phyloP scores from a whole-genome alignment of 2,113 vertebrate species.

The Tamias sibiricus region DNA sequence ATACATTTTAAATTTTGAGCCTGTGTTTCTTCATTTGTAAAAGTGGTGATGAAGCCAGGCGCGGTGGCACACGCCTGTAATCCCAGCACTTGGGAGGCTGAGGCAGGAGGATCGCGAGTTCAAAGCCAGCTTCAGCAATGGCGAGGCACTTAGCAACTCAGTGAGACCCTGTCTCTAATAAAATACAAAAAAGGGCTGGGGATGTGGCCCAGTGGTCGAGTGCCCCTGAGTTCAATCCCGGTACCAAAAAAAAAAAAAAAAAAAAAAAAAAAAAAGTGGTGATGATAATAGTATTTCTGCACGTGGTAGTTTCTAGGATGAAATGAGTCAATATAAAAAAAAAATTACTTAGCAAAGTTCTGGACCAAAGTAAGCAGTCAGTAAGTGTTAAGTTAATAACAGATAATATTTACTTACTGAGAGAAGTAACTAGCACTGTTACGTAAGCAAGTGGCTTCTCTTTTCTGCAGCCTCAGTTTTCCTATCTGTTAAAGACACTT shows the following conservation, averaged over 20 bases:
- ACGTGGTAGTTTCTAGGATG: not conserved
- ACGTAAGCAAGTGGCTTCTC: not conserved
- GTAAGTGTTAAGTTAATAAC: not conserved
- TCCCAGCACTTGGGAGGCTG: too few species aligned
- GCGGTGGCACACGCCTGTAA: too few species aligned
- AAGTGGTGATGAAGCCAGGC: not conserved
- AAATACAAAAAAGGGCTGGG: too few species aligned
- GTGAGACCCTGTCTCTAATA: too few species aligned
- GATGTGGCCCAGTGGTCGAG: too few species aligned
- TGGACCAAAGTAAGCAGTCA: constrained; percentile 51
- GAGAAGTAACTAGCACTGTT: not conserved
- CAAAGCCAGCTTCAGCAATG: too few species aligned
- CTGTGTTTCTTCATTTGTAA: not conserved
- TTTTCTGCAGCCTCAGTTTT: constrained; percentile 50
- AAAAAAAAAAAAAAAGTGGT: too few species aligned
- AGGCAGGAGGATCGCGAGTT: too few species aligned
- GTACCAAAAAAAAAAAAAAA: too few species aligned
- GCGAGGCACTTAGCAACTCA: too few species aligned
- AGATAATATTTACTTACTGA: not conserved
- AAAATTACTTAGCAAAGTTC: constrained; percentile 19
- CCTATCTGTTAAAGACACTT: not conserved
- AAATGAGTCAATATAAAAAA: not conserved
- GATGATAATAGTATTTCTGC: not conserved
- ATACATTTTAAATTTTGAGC: not conserved
- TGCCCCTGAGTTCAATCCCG: too few species aligned